Evolutionary conservation across 2,113 vertebrate species (phyloP).

Genomic region (Cepphus grylle): DNA sequence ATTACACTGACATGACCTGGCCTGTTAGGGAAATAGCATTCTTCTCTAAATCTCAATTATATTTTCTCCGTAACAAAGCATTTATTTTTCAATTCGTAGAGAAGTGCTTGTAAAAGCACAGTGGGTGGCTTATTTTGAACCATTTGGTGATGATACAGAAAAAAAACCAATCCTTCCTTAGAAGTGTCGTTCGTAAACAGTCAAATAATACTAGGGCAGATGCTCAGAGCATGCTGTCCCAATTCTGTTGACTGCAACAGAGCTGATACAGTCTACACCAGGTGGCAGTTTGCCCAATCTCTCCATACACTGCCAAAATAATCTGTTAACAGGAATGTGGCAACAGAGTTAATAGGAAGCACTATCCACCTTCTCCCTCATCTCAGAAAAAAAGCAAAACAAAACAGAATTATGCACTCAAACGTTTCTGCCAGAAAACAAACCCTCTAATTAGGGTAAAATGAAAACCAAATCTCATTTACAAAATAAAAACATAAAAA

Average conservation of each 20-base stretch:
- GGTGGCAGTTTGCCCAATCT: background rate
- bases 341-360: background rate
- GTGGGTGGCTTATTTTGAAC: background rate
- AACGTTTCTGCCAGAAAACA: slow-evolving; percentile 43
- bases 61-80: background rate
- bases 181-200: background rate
- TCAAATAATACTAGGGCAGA: background rate
- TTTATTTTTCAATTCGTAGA: background rate
- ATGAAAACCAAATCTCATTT: slow-evolving; percentile 44
- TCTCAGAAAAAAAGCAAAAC: background rate
- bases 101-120: background rate
- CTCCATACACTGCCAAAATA: background rate
- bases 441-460: slow-evolving; percentile 67
- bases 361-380: background rate
- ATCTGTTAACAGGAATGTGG: background rate
- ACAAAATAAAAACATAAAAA: slow-evolving; percentile 68
- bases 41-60: background rate
- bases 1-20: background rate
- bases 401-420: slow-evolving; percentile 60
- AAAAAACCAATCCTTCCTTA: background rate
- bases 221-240: background rate
- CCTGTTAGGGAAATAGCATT: background rate
- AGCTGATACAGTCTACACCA: background rate
- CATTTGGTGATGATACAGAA: background rate
- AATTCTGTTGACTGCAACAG: background rate